Conservation (phyloP, 1,140 invertebrate species). For the Procambarus virginalis region DNA sequence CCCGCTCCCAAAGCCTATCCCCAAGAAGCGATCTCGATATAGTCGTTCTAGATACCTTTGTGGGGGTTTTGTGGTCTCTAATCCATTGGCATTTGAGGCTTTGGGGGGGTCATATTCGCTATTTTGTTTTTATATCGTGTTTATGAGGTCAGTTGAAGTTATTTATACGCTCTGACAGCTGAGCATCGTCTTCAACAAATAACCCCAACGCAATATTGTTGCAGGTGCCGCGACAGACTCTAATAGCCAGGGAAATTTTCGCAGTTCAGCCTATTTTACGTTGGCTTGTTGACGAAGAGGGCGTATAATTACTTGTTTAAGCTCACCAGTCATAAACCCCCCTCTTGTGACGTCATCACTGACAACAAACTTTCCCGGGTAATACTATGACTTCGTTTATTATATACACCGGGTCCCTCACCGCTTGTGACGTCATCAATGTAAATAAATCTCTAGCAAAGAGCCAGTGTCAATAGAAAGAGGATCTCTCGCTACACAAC, state of each 20-base stretch:
- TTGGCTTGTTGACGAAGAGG: not conserved
- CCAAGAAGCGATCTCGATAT: not conserved
- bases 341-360: not conserved
- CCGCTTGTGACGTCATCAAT: not conserved
- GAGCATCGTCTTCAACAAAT: not conserved
- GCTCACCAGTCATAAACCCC: not conserved
- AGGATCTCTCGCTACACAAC: not conserved
- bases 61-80: not conserved
- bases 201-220: not conserved
- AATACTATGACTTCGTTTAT: not conserved
- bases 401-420: not conserved
- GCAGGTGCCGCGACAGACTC: not conserved
- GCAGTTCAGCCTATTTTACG: not conserved
- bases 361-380: slow-evolving; percentile 4
- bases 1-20: too few species aligned
- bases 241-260: not conserved
- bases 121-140: too few species aligned
- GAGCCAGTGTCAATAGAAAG: not conserved
- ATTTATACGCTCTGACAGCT: not conserved
- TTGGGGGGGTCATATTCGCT: not conserved
- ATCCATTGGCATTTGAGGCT: not conserved
- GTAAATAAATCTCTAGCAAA: not conserved
- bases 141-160: too few species aligned
- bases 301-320: not conserved
- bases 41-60: not conserved